Conservation (phyloP, 2,113 vertebrate species). For the Brienomyrus brachyistius region DNA sequence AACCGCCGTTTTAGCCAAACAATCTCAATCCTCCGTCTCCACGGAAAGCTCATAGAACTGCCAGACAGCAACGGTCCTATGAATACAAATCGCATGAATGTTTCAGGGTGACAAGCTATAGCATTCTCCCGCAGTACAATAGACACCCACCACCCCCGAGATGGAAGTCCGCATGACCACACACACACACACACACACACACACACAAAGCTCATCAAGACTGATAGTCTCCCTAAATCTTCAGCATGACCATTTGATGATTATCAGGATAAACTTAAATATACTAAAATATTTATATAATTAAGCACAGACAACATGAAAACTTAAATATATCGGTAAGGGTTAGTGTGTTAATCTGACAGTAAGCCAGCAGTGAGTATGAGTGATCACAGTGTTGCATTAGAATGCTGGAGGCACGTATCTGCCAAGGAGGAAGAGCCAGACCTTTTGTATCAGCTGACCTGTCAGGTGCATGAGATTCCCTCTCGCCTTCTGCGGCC, state of each 20-base stretch:
- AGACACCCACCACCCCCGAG: neutral
- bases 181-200: neutral
- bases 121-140: neutral
- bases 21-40: neutral
- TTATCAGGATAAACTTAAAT: neutral
- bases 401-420: neutral
- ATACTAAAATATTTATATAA: neutral
- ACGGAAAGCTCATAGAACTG: neutral
- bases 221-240: neutral
- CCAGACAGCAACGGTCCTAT: neutral
- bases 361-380: neutral
- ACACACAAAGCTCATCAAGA: neutral
- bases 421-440: neutral
- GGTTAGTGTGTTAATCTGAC: neutral
- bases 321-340: neutral
- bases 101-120: neutral
- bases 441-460: neutral
- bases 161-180: neutral
- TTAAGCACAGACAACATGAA: neutral
- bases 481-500: neutral
- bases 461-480: neutral
- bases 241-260: neutral
- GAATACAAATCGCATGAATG: neutral
- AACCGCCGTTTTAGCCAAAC: neutral
- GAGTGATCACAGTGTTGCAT: neutral